Percentiles rank a stretch among this genome's conserved stretches.
Evolutionary conservation across 2,113 vertebrate species (phyloP).

Genomic region (Turdus rufiventris): DNA sequence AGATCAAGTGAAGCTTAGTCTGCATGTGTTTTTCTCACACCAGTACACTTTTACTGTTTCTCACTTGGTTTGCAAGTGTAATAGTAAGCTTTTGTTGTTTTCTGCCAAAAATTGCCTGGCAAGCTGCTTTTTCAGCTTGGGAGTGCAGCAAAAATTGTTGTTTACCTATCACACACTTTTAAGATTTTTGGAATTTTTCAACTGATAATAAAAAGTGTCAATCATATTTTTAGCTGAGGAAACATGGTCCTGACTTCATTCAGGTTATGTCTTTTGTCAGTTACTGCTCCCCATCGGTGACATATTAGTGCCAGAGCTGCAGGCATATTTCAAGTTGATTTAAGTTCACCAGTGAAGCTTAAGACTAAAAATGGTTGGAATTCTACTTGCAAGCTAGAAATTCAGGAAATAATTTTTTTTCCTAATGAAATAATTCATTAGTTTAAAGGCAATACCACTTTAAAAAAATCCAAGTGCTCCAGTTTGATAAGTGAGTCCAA

Average conservation of each 20-base stretch:
- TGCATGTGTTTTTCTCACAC: neutral
- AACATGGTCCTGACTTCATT: neutral
- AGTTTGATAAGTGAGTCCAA: neutral
- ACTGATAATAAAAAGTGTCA: slow-evolving; percentile 3
- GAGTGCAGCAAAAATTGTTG: neutral
- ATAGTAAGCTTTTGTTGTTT: neutral
- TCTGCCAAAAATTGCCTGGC: neutral
- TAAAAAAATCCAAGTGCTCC: neutral
- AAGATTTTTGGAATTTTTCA: slow-evolving; percentile 7
- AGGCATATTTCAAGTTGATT: slow-evolving; percentile 9
- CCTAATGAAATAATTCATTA: neutral
- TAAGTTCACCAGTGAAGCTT: neutral
- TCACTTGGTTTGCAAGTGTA: neutral
- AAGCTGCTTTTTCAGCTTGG: neutral
- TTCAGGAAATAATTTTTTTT: neutral
- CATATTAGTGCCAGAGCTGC: neutral
- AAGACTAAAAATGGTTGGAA: neutral
- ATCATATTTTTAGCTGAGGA: slow-evolving; percentile 3
- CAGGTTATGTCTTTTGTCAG: slow-evolving; percentile 15
- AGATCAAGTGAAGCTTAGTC: neutral
- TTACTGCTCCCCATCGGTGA: neutral
- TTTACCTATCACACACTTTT: slow-evolving; percentile 10
- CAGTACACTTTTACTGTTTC: neutral
- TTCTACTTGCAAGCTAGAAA: neutral
- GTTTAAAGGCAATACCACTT: neutral